Evolutionary conservation across 64 coral and sea anemone genomes (phyloP).

Genomic region (Pocillopora damicornis): DNA sequence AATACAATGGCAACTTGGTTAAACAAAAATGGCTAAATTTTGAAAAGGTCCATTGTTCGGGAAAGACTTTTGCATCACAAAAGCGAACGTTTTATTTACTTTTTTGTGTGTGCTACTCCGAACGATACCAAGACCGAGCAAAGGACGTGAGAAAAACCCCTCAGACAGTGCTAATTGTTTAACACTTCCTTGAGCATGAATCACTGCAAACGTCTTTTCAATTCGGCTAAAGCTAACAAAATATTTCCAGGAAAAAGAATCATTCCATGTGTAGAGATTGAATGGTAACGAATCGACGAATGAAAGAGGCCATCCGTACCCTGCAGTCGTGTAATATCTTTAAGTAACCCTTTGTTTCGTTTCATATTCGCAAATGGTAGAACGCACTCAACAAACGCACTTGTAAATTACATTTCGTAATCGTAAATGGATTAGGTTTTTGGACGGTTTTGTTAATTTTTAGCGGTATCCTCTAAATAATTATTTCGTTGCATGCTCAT

Average conservation of each 20-base stretch:
- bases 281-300: not conserved
- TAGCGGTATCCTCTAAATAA: not conserved
- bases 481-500: slow-evolving; percentile 29
- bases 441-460: not conserved
- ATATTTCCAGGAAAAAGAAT: not conserved
- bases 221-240: not conserved
- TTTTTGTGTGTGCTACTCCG: slow-evolving; percentile 13
- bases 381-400: no score
- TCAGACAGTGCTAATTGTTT: slow-evolving; percentile 21
- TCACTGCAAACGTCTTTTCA: not conserved
- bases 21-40: slow-evolving; percentile 32
- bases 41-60: slow-evolving; percentile 19
- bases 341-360: no score
- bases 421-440: not conserved
- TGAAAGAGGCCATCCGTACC: not conserved
- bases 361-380: no score
- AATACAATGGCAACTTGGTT: slow-evolving; percentile 23
- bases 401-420: no score
- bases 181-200: not conserved
- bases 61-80: slow-evolving; percentile 18
- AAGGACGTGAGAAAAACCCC: slow-evolving; percentile 41
- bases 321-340: no score
- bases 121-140: not conserved
- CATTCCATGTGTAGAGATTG: no score
- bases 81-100: slow-evolving; percentile 17